A percentile compares a stretch with the other conserved stretches of the same genome.
These are phyloP conservation scores for Lithophane socia DNA, from an alignment of 2,888 invertebrate species.

Conservation along the genomic window DNA sequence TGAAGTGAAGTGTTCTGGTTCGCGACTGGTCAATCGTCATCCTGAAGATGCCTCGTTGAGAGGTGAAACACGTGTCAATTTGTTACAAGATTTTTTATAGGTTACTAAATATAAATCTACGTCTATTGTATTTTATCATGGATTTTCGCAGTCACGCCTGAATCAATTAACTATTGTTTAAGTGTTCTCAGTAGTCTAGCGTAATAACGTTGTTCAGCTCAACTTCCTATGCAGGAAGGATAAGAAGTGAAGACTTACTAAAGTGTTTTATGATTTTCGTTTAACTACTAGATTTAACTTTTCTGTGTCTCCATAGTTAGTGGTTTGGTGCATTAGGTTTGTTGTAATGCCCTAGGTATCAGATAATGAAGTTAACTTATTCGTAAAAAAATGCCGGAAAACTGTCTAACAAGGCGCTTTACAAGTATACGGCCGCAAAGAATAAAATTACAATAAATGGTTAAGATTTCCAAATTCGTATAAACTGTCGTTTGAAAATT, in stretches of 20 bases:
- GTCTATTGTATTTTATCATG: no score
- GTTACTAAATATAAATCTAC: no score
- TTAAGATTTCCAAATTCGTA: neutral
- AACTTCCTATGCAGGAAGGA: neutral
- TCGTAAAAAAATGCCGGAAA: neutral
- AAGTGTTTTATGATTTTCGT: neutral
- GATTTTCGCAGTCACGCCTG: no score
- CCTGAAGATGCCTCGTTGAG: no score
- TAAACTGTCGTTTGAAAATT: neutral
- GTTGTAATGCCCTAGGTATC: neutral
- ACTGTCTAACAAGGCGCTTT: neutral
- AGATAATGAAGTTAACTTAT: neutral
- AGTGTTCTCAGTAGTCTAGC: neutral
- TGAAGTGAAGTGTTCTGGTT: no score
- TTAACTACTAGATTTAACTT: neutral
- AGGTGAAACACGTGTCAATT: no score
- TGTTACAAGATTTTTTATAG: no score
- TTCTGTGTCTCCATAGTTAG: neutral
- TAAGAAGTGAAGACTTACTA: neutral
- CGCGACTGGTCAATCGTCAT: no score
- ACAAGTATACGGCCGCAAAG: no score
- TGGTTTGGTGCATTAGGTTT: neutral
- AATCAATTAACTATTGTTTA: neutral
- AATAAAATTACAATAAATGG: neutral
- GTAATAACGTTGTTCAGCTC: neutral